Percentiles rank a stretch among this genome's conserved stretches.
These are phyloP conservation scores for Eueremaeus valkanovi DNA, from an alignment of 2,888 invertebrate genomes.

Conservation along the genomic window DNA sequence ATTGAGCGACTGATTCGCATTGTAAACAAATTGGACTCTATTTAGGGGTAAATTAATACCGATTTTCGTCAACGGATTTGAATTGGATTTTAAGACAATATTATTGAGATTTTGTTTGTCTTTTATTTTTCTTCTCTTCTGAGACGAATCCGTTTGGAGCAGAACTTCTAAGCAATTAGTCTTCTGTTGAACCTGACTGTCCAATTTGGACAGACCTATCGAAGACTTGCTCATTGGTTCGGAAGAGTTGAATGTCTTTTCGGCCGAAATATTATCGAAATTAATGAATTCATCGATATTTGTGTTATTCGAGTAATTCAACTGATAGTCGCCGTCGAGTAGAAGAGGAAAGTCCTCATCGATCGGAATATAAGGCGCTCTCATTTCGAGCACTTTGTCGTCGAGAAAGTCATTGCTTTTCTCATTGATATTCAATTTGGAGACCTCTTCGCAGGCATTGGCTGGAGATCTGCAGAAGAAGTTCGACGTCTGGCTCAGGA, in stretches of 20 bases:
- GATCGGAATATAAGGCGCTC: conserved; percentile 37
- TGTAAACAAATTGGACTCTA: conserved; percentile 4
- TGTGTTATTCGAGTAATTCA: conserved; percentile 29
- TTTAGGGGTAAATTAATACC: neutral
- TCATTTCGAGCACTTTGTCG: conserved; percentile 38
- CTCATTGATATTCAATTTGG: conserved; percentile 31
- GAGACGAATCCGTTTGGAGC: conserved; percentile 16
- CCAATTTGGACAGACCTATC: neutral
- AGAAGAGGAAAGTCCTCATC: conserved; percentile 37
- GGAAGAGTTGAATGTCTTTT: neutral
- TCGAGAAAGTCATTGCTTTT: conserved; percentile 34
- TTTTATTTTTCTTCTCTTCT: neutral
- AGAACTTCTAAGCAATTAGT: conserved; percentile 34
- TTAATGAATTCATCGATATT: conserved; percentile 38
- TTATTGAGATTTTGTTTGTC: conserved; percentile 6
- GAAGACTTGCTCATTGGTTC: neutral
- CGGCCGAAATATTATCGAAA: neutral
- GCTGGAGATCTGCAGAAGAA: conserved; percentile 31
- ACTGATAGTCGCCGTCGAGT: neutral
- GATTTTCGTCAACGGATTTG: neutral
- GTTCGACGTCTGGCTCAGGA: conserved; percentile 27
- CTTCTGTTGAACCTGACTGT: neutral
- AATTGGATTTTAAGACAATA: neutral
- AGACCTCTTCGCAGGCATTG: conserved; percentile 34
- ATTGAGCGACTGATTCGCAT: neutral